Base-by-base conservation (phyloP, 2,113 vertebrate genomes). In the Catharus bicknelli region DNA sequence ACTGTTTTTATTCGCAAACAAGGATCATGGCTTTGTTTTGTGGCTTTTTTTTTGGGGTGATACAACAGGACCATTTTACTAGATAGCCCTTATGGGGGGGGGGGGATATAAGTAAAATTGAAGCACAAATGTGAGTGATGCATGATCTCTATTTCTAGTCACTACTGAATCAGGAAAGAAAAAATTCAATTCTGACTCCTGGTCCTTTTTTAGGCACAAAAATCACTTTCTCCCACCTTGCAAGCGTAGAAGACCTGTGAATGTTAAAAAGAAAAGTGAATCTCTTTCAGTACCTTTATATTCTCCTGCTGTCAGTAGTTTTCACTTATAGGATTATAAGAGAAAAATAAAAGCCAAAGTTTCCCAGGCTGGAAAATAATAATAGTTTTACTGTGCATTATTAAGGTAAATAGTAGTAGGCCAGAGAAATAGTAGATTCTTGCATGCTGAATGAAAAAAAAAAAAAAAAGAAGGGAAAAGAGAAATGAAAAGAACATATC, bases 261-360 rank as follows among this genome's bases (percentile, higher is more conserved):
- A 86, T 47, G 23, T 43, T 57, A 47, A 90, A 40, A 80, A 77
- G 84, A 68, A 54, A 58, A 92, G n/a, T 20, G 36, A 89, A 53
- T 80, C 25, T 94, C 16, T 92, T 86, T 48, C 48, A 86, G n/a
- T 26, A 78, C 58, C 62, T 95, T 88, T 76, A 88, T 93, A 92
- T 94, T 93, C 69, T 90, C 51, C 26, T 84, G 38, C 64, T 84
- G 45, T 79, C 8, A 0, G n/a, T 51, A 45, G 87, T 51, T 93
- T 73, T 90, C 83, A 78, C 38, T 26, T 16, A 59, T 48, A 67
- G 80, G 90, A 95, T 94, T 95, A 95, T 40, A 86, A 69, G 15
- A 86, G 45, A 96, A 95, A 95, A 95, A 96, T 80, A 91, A 94
- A 92, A 93, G 45, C 16, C 57, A 51, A 93, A 90, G 51, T 90